These are phyloP conservation scores for Chelon auratus DNA, from an alignment of 2,797 vertebrate species.

Conservation along the genomic window DNA sequence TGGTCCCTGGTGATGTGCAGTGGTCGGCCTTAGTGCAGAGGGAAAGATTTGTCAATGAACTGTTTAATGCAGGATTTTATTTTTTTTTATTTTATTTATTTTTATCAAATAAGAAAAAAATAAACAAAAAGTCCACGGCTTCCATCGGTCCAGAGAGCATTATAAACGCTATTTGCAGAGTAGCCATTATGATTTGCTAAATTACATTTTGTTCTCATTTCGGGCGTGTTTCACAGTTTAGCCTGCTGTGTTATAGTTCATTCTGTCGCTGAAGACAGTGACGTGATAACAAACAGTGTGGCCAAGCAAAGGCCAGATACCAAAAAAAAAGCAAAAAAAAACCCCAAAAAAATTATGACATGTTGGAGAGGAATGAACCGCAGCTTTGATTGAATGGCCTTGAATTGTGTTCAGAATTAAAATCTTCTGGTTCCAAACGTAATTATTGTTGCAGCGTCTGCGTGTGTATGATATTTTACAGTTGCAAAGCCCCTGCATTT, in stretches of 20 bases:
- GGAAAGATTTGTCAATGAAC: not conserved
- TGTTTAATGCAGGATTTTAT: not conserved
- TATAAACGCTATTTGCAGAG: not conserved
- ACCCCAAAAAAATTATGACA: constrained; percentile 29
- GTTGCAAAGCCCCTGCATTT: not conserved
- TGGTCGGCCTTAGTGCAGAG: not conserved
- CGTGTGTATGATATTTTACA: not conserved
- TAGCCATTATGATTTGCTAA: not conserved
- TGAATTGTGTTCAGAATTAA: constrained; percentile 31
- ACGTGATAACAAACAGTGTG: constrained; percentile 46
- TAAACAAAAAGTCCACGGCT: not conserved
- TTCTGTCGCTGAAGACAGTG: constrained; percentile 32
- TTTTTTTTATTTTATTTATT: too few relatives aligned
- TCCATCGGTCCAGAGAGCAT: too few relatives aligned
- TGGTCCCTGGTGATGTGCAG: too few relatives aligned
- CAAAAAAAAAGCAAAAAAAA: constrained; percentile 37
- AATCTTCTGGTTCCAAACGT: constrained; percentile 15
- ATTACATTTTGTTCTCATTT: constrained; percentile 15
- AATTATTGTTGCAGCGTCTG: constrained; percentile 32
- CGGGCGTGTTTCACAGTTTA: constrained; percentile 16
- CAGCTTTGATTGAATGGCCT: constrained; percentile 38
- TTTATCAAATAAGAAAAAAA: too few relatives aligned
- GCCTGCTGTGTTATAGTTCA: constrained; percentile 16
- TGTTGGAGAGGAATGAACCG: constrained; percentile 40
- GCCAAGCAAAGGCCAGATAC: constrained; percentile 50